Conservation (phyloP, 2,888 invertebrate species). For the Omphaloscelis lunosa region DNA sequence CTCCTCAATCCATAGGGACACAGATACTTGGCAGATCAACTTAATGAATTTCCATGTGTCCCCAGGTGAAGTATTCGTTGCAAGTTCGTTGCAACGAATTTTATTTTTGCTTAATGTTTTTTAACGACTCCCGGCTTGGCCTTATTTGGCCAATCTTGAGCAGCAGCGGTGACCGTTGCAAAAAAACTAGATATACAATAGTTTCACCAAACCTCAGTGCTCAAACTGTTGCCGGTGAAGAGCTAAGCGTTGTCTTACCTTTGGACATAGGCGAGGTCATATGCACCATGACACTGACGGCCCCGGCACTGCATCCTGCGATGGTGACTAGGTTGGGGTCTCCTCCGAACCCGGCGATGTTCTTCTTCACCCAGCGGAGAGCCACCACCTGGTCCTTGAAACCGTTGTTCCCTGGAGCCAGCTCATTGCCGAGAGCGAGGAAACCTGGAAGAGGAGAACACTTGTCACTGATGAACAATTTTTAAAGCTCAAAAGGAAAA, state of each 20-base stretch:
- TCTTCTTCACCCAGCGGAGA: constrained; percentile 89
- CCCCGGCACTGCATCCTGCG: constrained; percentile 90
- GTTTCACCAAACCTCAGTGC: neutral
- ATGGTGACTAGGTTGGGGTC: constrained; percentile 92
- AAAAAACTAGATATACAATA: neutral
- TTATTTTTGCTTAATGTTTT: neutral
- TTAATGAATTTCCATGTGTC: neutral
- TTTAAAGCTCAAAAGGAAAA: too few relatives aligned
- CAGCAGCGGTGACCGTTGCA: neutral
- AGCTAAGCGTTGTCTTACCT: constrained; percentile 21
- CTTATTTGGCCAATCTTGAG: neutral
- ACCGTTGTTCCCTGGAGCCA: constrained; percentile 92
- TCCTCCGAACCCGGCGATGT: constrained; percentile 92
- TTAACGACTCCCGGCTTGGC: neutral
- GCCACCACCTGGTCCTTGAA: constrained; percentile 93
- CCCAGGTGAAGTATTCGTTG: too few relatives aligned
- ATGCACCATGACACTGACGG: constrained; percentile 68
- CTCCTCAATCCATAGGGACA: too few relatives aligned
- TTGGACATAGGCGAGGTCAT: constrained; percentile 63
- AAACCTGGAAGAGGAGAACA: constrained; percentile 82
- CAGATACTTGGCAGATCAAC: neutral
- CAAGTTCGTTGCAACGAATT: neutral
- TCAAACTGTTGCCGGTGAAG: neutral
- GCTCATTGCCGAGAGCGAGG: constrained; percentile 90
- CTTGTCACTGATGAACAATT: neutral